phyloP scores from a whole-genome alignment of 2,113 vertebrate species.

The Halichoeres trimaculatus region DNA sequence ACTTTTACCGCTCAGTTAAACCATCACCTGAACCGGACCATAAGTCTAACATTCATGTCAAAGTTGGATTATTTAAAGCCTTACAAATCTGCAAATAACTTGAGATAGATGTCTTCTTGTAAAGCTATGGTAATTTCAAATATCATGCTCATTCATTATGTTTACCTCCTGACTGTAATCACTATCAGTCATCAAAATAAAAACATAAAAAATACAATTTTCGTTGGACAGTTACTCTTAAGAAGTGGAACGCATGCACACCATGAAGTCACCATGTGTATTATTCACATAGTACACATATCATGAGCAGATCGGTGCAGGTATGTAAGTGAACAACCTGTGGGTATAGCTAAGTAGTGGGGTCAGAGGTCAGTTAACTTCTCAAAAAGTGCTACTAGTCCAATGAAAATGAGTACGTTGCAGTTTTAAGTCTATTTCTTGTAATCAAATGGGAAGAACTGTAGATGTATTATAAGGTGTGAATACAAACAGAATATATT shows the following conservation, averaged over 20 bases:
- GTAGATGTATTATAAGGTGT: too few species aligned
- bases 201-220: conserved; percentile 64
- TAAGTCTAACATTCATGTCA: conserved; percentile 48
- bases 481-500: too few species aligned
- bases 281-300: neutral
- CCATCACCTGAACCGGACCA: conserved; percentile 22
- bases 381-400: too few species aligned
- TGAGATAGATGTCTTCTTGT: conserved; percentile 55
- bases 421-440: too few species aligned
- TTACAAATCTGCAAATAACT: conserved; percentile 61
- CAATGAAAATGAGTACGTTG: too few species aligned
- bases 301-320: too few species aligned
- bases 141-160: conserved; percentile 75
- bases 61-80: conserved; percentile 61
- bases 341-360: too few species aligned
- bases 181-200: conserved; percentile 82
- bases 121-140: conserved; percentile 73
- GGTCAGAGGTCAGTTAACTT: too few species aligned
- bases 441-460: too few species aligned
- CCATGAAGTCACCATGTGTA: neutral
- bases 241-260: conserved; percentile 5
- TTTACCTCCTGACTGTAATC: conserved; percentile 82
- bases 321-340: too few species aligned
- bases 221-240: conserved; percentile 26
- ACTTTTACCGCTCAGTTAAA: conserved; percentile 4